Base-by-base conservation (phyloP, 37 sponge, comb jelly and placozoan genomes). In the Ephydatia muelleri region DNA sequence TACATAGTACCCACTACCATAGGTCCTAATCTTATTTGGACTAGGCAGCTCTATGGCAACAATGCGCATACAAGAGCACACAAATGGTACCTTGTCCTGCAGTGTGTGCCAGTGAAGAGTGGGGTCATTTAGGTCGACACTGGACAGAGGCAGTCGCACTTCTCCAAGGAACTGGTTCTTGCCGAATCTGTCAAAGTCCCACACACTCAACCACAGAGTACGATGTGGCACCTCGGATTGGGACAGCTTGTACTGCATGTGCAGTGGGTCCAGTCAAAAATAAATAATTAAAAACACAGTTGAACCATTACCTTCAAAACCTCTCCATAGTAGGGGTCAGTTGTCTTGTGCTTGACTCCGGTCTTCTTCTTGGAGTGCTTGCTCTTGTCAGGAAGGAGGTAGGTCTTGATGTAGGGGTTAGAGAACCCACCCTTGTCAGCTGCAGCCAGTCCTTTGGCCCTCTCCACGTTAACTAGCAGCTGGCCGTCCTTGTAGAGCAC, bases 141-240 rank as follows among this genome's bases (percentile, higher is more conserved):
- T 35, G 3, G 77, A 76, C 65, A 90, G 83, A 38, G 86, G 79
- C 47, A 90, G 69, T n/a, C 83, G 70, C 13, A 90, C 83, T 49
- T 90, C 91, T 72, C 91, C 91, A 39, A 90, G 83, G 65, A 90
- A 90, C 74, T 85, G 74, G 86, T 90, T 90, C 67, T 75, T 81
- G 19, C 84, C 84, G 65, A 88, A 88, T 40, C 84, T 65, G 43
- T 88, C 89, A 38, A 39, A 79, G 80, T 86, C 83, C 91, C 91
- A 90, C 79, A 90, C 83, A 86, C 87, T 86, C 87, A 90, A n/a
- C 83, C 83, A 82, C 12, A 90, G 78, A 5, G 79, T 90, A 30
- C 47, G 75, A 31, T n/a, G 26, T 19, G 38, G 23, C 40, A 91
- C 8, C 35, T 83, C 88, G 16, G 79, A 72, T 47, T 77, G 23